Percentiles rank a stretch among this genome's conserved stretches.
Evolutionary conservation across 2,797 vertebrate genomes (phyloP).

Genomic region (Sebastes goodei): DNA sequence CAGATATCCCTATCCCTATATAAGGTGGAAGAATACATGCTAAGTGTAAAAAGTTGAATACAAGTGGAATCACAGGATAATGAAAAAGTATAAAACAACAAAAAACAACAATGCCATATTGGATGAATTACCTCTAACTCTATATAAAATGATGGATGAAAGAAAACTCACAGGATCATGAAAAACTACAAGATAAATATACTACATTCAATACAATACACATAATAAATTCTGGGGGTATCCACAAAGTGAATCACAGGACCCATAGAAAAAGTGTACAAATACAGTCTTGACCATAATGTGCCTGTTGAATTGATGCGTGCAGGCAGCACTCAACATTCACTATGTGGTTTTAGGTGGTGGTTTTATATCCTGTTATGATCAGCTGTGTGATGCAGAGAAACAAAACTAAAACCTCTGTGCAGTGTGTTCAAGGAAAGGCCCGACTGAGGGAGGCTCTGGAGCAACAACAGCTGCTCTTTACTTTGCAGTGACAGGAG

Average conservation of each 20-base stretch:
- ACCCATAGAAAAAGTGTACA: not conserved
- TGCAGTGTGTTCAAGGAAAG: not conserved
- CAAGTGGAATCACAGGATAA: not conserved
- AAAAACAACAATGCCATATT: not conserved
- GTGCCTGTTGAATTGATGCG: not conserved
- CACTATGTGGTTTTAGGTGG: not conserved
- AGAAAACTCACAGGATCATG: not conserved
- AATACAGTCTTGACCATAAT: not conserved
- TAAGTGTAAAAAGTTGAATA: not conserved
- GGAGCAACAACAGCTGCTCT: constrained; percentile 21
- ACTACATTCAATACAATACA: not conserved
- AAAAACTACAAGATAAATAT: not conserved
- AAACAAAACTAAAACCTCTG: constrained; percentile 59
- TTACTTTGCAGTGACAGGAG: constrained; percentile 1
- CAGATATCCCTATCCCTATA: not conserved
- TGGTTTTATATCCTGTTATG: not conserved
- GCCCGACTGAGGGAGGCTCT: constrained; percentile 34
- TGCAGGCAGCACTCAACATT: not conserved
- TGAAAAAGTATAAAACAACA: not conserved
- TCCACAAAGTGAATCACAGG: not conserved
- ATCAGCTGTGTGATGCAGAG: not conserved
- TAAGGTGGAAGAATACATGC: not conserved
- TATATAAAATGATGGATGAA: not conserved
- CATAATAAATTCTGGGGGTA: not conserved
- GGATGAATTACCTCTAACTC: not conserved